These are phyloP conservation scores for Ectemnius cavifrons DNA, from an alignment of 2,888 invertebrate species.

Conservation along the genomic window DNA sequence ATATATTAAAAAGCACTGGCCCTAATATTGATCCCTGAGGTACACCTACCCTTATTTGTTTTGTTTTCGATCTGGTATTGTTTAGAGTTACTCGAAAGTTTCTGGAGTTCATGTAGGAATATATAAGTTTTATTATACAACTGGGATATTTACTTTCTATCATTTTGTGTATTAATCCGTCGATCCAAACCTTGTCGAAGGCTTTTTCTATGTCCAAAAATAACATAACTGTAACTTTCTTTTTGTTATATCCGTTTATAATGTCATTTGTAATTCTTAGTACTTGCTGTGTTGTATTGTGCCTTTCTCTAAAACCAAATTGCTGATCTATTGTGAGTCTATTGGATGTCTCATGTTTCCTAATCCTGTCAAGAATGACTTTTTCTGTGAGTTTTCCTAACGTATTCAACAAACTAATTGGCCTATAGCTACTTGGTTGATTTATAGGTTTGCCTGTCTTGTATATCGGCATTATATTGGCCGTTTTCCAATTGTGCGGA, in stretches of 20 bases:
- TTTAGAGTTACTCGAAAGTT: too few relatives aligned
- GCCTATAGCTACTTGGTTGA: constrained; percentile 35
- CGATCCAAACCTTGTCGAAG: constrained; percentile 66
- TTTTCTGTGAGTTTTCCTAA: constrained; percentile 40
- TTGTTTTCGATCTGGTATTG: too few relatives aligned
- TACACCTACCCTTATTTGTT: too few relatives aligned
- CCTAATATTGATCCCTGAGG: too few relatives aligned
- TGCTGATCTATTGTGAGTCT: constrained; percentile 43
- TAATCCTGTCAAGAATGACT: constrained; percentile 41
- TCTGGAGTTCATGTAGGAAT: too few relatives aligned
- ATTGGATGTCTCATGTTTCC: constrained; percentile 32
- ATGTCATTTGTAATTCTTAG: constrained; percentile 58
- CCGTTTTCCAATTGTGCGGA: constrained; percentile 34
- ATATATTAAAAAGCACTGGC: too few relatives aligned
- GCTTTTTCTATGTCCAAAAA: constrained; percentile 42
- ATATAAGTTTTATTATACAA: too few relatives aligned
- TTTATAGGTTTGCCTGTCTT: constrained; percentile 39
- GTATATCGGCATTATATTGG: constrained; percentile 23
- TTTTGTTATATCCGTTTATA: constrained; percentile 54
- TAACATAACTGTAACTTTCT: constrained; percentile 57
- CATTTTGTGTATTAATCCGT: constrained; percentile 66
- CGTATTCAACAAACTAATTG: constrained; percentile 38
- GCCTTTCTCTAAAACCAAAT: constrained; percentile 65
- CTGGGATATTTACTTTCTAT: too few relatives aligned
- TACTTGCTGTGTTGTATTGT: constrained; percentile 63